Evolutionary conservation across 1,140 invertebrate species (phyloP), one percentile per base, ranked within the genome.

Genomic region (Aplysia californica): DNA sequence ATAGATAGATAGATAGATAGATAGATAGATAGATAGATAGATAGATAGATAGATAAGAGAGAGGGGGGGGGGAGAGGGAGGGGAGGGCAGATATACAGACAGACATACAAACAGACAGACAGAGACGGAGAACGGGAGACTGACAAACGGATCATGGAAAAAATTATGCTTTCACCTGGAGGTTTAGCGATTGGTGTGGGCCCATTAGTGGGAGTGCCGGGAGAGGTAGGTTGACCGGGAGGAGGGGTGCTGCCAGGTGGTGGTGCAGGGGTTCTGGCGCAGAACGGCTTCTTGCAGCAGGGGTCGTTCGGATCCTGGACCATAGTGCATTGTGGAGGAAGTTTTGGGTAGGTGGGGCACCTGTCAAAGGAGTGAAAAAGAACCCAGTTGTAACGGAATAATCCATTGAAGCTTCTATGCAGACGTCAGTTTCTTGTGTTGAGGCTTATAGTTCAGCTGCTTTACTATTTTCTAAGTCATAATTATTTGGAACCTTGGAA

Each of bases 251-350:
- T 66, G 29, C 58, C 31, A 31, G 66, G 56, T 3, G 58, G 33
- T n/a, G 65, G 77, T 55, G 77, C 44, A 3, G 36, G 39, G 56
- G 69, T 39, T 29, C 79, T 77, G 69, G 81, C 75, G 76, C 84
- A 85, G 41, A 65, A 75, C 26, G 79, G 79, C 38, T 72, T 83
- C 80, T 82, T 44, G 70, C 84, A 86, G 61, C 83, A 84, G 20
- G 44, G 64, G 44, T 84, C 82, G 4, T 61, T 67, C 6, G 84
- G 83, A 74, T 86, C 84, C 23, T 65, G 58, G 23, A 81, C 50
- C 80, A 86, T 39, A 26, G 67, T 50, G 64, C 83, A 86, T 50
- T 80, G 72, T 1, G 70, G n/a, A 5, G 84, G 84, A 6, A 86
- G 69, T 65, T 79, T 81, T 21, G 74, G 64, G 67, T 82, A 83